phyloP scores from a whole-genome alignment of 92 coral and sea anemone genomes.

The Galaxea fascicularis region DNA sequence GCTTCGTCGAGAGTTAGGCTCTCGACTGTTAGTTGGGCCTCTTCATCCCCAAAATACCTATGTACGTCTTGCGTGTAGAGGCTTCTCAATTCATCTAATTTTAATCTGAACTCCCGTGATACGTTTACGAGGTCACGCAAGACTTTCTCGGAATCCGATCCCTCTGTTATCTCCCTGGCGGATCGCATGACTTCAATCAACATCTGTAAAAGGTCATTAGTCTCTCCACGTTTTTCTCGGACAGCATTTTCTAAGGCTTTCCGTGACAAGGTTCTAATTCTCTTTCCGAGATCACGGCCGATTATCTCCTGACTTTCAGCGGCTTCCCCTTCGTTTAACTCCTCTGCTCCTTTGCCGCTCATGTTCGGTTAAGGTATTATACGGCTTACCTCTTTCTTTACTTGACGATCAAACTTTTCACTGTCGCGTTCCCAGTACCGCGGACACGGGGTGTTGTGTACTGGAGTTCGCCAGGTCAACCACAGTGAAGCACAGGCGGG shows the following conservation, averaged over 20 bases:
- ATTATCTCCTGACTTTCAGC: background rate
- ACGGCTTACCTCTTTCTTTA: constrained; percentile 8
- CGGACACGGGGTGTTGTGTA: too few relatives aligned
- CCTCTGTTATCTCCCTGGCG: constrained; percentile 20
- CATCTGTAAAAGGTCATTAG: background rate
- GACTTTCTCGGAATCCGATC: constrained; percentile 8
- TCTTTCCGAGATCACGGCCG: constrained; percentile 15
- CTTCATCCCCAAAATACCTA: background rate
- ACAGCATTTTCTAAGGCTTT: constrained; percentile 26
- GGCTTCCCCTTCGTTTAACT: constrained; percentile 16
- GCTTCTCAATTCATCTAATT: background rate
- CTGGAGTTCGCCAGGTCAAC: too few relatives aligned
- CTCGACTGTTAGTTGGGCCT: background rate
- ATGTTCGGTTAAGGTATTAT: background rate
- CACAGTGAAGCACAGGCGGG: too few relatives aligned
- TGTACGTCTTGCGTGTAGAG: background rate
- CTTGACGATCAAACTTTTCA: too few relatives aligned
- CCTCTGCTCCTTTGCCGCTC: background rate
- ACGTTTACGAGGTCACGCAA: constrained; percentile 20
- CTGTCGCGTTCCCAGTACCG: too few relatives aligned
- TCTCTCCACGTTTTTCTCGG: constrained; percentile 16
- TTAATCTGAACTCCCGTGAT: constrained; percentile 25
- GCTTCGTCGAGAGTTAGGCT: constrained; percentile 8
- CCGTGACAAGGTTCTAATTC: constrained; percentile 14
- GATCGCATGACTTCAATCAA: constrained; percentile 28